These are phyloP conservation scores for Lasioglossum malachurum DNA, from an alignment of 2,888 invertebrate genomes.

Conservation along the genomic window DNA sequence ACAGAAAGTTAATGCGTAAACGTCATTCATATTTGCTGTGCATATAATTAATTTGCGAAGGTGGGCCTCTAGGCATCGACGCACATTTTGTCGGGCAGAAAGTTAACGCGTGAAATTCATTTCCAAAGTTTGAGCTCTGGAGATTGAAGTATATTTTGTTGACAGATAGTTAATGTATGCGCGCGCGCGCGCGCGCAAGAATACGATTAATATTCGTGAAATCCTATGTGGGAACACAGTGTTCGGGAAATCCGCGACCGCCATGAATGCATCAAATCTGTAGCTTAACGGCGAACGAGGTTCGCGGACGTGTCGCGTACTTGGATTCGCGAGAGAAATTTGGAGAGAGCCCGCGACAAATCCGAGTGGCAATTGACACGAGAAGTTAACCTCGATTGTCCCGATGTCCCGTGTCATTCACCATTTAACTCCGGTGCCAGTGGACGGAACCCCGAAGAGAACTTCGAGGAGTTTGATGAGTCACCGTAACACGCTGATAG, in stretches of 20 bases:
- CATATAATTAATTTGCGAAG: not conserved
- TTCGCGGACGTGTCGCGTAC: not conserved
- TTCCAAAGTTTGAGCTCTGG: too few relatives aligned
- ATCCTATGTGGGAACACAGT: not conserved
- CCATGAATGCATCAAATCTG: not conserved
- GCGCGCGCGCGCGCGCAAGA: not conserved
- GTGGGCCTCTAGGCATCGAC: not conserved
- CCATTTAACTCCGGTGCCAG: slow-evolving; percentile 76
- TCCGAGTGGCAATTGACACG: slow-evolving; percentile 83
- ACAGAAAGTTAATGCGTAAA: not conserved
- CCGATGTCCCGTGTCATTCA: slow-evolving; percentile 75
- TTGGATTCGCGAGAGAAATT: slow-evolving; percentile 64
- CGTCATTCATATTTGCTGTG: not conserved
- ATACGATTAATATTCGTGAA: not conserved
- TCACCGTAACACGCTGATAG: slow-evolving; percentile 43
- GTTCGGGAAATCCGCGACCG: not conserved
- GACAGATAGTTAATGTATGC: not conserved
- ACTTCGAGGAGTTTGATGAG: slow-evolving; percentile 57
- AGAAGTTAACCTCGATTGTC: slow-evolving; percentile 82
- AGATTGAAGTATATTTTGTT: not conserved
- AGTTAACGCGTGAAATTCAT: not conserved
- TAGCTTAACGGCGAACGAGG: not conserved
- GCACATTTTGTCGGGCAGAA: not conserved
- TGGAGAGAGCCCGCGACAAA: slow-evolving; percentile 45
- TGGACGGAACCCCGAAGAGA: slow-evolving; percentile 30